phyloP scores from a whole-genome alignment of 2,797 vertebrate genomes.

The Delichon dasypus region DNA sequence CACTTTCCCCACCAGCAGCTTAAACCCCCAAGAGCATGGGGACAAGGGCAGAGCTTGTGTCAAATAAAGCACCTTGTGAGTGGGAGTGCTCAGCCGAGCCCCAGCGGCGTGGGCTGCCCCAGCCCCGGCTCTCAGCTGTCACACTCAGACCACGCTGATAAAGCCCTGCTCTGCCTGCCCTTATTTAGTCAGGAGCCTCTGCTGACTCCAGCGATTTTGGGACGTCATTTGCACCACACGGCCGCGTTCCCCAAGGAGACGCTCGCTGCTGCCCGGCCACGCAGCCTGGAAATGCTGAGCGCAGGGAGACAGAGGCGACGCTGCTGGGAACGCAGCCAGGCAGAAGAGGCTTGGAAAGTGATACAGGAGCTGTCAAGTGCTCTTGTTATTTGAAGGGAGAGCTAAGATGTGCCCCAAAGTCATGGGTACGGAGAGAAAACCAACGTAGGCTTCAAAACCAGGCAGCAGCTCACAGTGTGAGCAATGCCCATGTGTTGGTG shows the following conservation, averaged over 20 bases:
- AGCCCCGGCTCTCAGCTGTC: constrained; percentile 85
- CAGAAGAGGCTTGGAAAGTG: background rate
- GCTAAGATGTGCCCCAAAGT: background rate
- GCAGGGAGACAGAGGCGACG: constrained; percentile 42
- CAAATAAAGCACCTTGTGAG: background rate
- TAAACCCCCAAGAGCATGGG: rapidly evolving
- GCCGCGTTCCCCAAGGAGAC: constrained; percentile 61
- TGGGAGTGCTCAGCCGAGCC: background rate
- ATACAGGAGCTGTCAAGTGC: background rate
- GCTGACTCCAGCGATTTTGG: constrained; percentile 77
- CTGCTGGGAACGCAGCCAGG: background rate
- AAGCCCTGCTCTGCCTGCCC: constrained; percentile 83
- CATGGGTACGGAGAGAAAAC: background rate
- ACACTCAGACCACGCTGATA: constrained; percentile 81
- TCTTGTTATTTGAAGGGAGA: background rate
- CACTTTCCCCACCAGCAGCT: background rate
- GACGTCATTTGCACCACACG: constrained; percentile 86
- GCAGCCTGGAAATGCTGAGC: constrained; percentile 65
- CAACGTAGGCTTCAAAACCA: background rate
- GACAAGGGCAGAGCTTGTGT: background rate
- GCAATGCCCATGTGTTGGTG: rapidly evolving
- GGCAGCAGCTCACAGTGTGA: background rate
- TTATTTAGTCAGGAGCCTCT: constrained; percentile 94
- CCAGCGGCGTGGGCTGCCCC: constrained; percentile 56
- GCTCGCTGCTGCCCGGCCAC: constrained; percentile 59